Evolutionary conservation across 1,140 invertebrate genomes (phyloP).

Genomic region (Xylocopa sonorina): DNA sequence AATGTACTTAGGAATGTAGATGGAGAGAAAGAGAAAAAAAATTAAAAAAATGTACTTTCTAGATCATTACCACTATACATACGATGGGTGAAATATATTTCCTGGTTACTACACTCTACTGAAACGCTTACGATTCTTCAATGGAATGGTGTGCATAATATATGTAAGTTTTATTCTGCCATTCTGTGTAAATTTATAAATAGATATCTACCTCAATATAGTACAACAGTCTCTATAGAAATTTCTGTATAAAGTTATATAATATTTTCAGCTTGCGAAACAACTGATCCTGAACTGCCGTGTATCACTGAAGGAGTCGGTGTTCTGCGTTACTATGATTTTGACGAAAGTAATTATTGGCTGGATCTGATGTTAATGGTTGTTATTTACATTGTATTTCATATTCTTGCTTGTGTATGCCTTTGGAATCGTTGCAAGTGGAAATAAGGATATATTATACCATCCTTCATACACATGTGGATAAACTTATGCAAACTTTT

Average conservation of each 20-base stretch:
- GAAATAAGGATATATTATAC: conserved; percentile 79
- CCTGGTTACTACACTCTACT: conserved; percentile 96
- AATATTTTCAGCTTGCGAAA: conserved; percentile 85
- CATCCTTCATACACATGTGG: no score
- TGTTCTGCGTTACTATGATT: conserved; percentile 89
- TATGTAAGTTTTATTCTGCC: conserved; percentile 85
- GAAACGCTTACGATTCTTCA: conserved; percentile 93
- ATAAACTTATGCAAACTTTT: no score
- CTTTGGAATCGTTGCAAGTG: conserved; percentile 85
- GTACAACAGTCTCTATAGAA: no score
- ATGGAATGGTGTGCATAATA: conserved; percentile 89
- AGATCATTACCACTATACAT: conserved; percentile 91
- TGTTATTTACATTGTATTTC: conserved; percentile 86
- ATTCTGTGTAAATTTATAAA: no score
- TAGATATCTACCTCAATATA: no score
- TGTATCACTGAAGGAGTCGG: conserved; percentile 88
- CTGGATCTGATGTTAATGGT: conserved; percentile 86
- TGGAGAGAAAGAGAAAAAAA: no score
- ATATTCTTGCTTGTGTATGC: conserved; percentile 86
- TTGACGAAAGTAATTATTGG: conserved; percentile 85
- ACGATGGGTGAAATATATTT: conserved; percentile 93
- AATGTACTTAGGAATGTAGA: no score
- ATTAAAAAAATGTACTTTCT: neutral
- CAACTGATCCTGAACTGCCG: conserved; percentile 82
- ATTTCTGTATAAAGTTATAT: no score